A percentile compares a stretch with the other conserved stretches of the same genome.
Evolutionary conservation across 2,113 vertebrate species (phyloP).

Genomic region (Caloenas nicobarica): DNA sequence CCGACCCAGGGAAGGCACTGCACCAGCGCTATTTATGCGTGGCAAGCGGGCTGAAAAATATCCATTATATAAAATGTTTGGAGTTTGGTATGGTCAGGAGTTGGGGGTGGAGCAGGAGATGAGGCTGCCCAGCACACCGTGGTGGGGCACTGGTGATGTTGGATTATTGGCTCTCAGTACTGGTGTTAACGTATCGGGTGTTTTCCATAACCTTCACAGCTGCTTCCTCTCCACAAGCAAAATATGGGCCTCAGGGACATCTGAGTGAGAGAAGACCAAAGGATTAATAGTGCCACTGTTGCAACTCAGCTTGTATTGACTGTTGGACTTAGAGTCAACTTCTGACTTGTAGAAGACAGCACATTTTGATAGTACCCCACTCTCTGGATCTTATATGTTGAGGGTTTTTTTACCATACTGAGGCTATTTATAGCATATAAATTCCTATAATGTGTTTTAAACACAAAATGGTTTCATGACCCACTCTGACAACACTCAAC

Average conservation of each 20-base stretch:
- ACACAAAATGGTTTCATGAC: background rate
- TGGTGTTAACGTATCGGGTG: accelerated
- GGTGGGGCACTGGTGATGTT: accelerated
- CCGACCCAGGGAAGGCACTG: accelerated
- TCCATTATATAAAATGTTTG: background rate
- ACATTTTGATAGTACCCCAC: background rate
- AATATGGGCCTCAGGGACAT: background rate
- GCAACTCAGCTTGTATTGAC: background rate
- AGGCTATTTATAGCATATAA: background rate
- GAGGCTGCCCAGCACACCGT: background rate
- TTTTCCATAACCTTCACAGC: background rate
- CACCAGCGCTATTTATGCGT: accelerated
- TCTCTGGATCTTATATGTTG: background rate
- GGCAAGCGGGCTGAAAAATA: background rate
- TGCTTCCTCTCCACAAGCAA: background rate
- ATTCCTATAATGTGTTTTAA: background rate
- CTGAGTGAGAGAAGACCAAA: background rate
- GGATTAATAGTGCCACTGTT: background rate
- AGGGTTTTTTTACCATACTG: background rate
- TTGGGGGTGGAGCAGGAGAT: background rate
- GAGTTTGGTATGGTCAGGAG: background rate
- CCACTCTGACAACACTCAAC: background rate
- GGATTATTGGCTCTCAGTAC: background rate
- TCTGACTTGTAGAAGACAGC: background rate
- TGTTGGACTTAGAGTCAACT: background rate